These are phyloP conservation scores for Sinocyclocheilus anophthalmus DNA, from an alignment of 2,113 vertebrate genomes.

Conservation along the genomic window DNA sequence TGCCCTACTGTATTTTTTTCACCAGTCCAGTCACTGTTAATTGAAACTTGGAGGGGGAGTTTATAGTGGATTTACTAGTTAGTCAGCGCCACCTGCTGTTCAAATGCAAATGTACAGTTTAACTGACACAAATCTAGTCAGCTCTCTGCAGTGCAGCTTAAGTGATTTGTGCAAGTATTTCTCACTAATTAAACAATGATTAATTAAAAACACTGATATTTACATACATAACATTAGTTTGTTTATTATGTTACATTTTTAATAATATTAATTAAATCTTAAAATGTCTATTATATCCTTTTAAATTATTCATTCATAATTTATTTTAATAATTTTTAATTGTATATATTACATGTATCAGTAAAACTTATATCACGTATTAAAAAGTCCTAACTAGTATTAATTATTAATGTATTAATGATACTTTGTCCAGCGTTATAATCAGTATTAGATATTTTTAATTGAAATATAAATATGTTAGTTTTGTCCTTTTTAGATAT, in stretches of 20 bases:
- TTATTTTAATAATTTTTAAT: too few species aligned
- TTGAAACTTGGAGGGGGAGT: neutral
- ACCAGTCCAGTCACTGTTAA: neutral
- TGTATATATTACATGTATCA: too few species aligned
- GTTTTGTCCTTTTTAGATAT: too few species aligned
- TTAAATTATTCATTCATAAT: neutral
- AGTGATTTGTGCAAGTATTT: neutral
- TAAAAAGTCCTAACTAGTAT: too few species aligned
- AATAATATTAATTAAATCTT: neutral
- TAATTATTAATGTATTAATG: too few species aligned
- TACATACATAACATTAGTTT: neutral
- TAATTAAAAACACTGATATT: neutral
- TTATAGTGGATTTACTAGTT: neutral
- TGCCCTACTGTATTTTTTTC: neutral
- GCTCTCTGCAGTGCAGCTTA: neutral
- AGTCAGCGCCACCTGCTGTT: conserved; percentile 13
- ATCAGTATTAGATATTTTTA: neutral
- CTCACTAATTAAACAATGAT: neutral
- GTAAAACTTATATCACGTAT: too few species aligned
- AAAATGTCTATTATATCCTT: neutral
- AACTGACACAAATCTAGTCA: neutral
- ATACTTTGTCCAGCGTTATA: too few species aligned
- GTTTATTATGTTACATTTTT: neutral
- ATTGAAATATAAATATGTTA: neutral
- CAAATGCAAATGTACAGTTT: neutral